Percentiles rank a stretch among this genome's conserved stretches.
phyloP scores from a whole-genome alignment of 2,797 vertebrate genomes.

The Gymnothorax javanicus region DNA sequence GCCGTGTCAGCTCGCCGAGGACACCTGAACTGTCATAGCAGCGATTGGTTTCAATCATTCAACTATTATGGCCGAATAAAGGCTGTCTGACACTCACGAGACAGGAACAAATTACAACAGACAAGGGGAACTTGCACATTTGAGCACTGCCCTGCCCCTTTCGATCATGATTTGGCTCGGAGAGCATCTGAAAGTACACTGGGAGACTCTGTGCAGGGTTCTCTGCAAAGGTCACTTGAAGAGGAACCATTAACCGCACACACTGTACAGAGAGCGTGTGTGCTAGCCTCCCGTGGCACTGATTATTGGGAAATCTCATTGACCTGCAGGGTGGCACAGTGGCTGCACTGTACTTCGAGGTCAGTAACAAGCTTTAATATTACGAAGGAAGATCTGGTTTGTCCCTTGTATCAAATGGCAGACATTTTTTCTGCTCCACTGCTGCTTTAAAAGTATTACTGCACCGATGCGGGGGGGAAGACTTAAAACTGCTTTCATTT shows the following conservation, averaged over 20 bases:
- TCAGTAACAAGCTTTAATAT: background rate
- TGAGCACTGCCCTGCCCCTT: background rate
- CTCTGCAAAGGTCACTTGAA: background rate
- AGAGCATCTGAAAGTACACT: background rate
- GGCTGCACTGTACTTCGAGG: background rate
- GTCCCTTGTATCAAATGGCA: background rate
- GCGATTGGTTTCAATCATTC: constrained; percentile 82
- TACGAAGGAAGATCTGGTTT: background rate
- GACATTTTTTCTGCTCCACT: background rate
- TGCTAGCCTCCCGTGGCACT: background rate
- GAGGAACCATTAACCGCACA: background rate
- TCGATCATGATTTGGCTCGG: background rate
- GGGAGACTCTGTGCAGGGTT: background rate
- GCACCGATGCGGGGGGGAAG: background rate
- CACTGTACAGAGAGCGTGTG: background rate
- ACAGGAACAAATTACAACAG: constrained; percentile 26
- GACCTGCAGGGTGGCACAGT: background rate
- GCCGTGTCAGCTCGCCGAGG: constrained; percentile 75
- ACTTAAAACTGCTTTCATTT: background rate
- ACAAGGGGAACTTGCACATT: background rate
- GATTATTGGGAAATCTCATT: background rate
- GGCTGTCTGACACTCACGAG: constrained; percentile 56
- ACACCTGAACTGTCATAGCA: constrained; percentile 78
- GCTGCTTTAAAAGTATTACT: background rate
- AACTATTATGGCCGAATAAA: constrained; percentile 69